Base-by-base conservation (phyloP, 1,140 invertebrate species). In the Drosophila pectinifera region DNA sequence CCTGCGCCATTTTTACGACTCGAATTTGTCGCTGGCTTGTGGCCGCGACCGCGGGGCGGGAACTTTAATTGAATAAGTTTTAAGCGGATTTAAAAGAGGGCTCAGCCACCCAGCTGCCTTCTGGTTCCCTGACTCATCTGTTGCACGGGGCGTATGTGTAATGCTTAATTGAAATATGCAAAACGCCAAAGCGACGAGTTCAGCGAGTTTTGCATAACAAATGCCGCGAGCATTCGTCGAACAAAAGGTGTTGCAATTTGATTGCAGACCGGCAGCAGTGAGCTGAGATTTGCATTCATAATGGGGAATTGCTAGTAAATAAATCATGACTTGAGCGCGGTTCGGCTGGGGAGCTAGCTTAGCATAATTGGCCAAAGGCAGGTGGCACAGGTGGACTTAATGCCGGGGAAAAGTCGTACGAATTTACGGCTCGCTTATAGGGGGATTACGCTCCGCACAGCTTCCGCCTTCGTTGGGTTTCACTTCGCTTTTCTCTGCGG, bases 31-130 rank as follows among this genome's bases (percentile, higher is more conserved):
- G 79, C 67, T 57, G 73, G 61, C 75, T 39, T 57, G 49, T 57
- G 78, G 68, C 74, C 69, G 26, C 24, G 78, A 64, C 74, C 69
- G 26, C 24, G 34, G 70, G 53, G 55, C 59, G 59, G 68, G 34
- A 84, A 88, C 77, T 88, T 88, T 88, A 88, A 88, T 88, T 90
- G 80, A 89, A 89, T 89, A 89, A 89, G 84, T 89, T 90, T 90
- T 90, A 90, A 89, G 84, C 84, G 85, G 85, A 90, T 89, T 89
- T 80, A 51, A 31, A 63, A 51, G 68, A 70, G 70, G 45, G 48
- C 57, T 42, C 14, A 18, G 24, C 36, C 22, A 26, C 48, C 31
- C 73, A 67, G 36, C 45, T 56, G 51, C 10, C 10, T 53, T 20
- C 20, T 42, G 5, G 6, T 22, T 41, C 24, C 31, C 24, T 26